Evolutionary conservation across 1,140 invertebrate species (phyloP).

Genomic region (Macrobrachium nipponense): DNA sequence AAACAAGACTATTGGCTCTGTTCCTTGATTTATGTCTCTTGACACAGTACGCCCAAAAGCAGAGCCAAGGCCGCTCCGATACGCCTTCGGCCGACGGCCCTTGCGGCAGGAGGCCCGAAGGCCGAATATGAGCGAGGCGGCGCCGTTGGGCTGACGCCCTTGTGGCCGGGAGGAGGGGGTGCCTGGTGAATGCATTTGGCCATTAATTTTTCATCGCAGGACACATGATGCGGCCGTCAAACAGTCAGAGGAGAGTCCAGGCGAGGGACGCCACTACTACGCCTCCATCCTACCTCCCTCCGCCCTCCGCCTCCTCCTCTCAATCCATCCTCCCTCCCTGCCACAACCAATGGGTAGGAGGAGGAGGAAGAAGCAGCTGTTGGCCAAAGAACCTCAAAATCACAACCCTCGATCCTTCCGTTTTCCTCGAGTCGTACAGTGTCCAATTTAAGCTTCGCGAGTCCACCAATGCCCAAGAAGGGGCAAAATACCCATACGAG

Average conservation of each 20-base stretch:
- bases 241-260: conserved; percentile 50
- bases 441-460: too few relatives aligned
- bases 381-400: too few relatives aligned
- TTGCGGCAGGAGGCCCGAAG: neutral
- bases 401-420: too few relatives aligned
- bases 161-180: conserved; percentile 19
- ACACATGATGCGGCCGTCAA: conserved; percentile 61
- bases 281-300: too few relatives aligned
- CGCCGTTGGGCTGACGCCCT: neutral
- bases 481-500: too few relatives aligned
- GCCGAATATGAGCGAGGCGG: neutral
- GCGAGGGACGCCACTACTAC: neutral
- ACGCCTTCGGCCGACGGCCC: conserved; percentile 1
- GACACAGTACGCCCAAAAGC: conserved; percentile 33
- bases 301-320: too few relatives aligned
- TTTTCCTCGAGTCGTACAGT: too few relatives aligned
- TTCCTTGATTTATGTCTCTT: conserved; percentile 61
- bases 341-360: too few relatives aligned
- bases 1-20: conserved; percentile 60
- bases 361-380: too few relatives aligned
- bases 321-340: too few relatives aligned
- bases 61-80: conserved; percentile 19
- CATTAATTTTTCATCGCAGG: conserved; percentile 60
- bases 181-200: conserved; percentile 59
- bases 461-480: too few relatives aligned